phyloP scores from a whole-genome alignment of 1,140 invertebrate species.

The Euura saliciscinereae region DNA sequence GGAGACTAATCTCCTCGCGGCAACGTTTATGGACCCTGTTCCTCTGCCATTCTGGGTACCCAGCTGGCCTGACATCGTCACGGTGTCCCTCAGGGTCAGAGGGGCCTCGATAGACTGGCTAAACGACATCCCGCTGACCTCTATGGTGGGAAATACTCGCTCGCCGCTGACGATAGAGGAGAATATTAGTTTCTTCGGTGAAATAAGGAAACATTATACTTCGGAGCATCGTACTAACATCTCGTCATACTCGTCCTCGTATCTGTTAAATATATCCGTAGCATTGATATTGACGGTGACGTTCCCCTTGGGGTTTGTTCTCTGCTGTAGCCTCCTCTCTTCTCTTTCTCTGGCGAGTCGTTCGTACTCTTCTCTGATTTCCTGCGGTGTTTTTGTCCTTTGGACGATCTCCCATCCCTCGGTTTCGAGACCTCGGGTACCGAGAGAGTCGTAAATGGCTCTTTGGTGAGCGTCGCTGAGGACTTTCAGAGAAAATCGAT shows the following conservation, averaged over 20 bases:
- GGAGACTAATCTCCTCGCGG: slow-evolving; percentile 77
- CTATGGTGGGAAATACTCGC: slow-evolving; percentile 73
- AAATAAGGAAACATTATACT: slow-evolving; percentile 24
- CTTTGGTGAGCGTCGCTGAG: slow-evolving; percentile 78
- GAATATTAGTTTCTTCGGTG: slow-evolving; percentile 11
- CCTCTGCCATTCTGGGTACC: slow-evolving; percentile 87
- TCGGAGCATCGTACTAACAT: slow-evolving; percentile 35
- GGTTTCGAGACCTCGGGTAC: slow-evolving; percentile 81
- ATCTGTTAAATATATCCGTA: slow-evolving; percentile 88
- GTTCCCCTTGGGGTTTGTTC: slow-evolving; percentile 89
- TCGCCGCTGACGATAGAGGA: slow-evolving; percentile 54
- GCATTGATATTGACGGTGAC: slow-evolving; percentile 90
- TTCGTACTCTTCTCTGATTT: slow-evolving; percentile 95
- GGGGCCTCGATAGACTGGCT: slow-evolving; percentile 93
- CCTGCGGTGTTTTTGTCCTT: slow-evolving; percentile 86
- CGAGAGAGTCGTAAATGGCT: slow-evolving; percentile 82
- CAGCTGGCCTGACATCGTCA: slow-evolving; percentile 80
- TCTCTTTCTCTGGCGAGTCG: slow-evolving; percentile 79
- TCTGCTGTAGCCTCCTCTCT: slow-evolving; percentile 81
- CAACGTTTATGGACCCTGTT: slow-evolving; percentile 74
- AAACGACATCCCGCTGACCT: slow-evolving; percentile 91
- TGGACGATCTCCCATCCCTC: slow-evolving; percentile 93
- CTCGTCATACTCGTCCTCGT: slow-evolving; percentile 72
- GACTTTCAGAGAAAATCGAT: slow-evolving; percentile 60
- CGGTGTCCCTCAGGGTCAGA: slow-evolving; percentile 82